Evolutionary conservation across 2,888 invertebrate genomes (phyloP), one percentile per base, ranked within the genome.

Genomic region (Gerris lacustris): DNA sequence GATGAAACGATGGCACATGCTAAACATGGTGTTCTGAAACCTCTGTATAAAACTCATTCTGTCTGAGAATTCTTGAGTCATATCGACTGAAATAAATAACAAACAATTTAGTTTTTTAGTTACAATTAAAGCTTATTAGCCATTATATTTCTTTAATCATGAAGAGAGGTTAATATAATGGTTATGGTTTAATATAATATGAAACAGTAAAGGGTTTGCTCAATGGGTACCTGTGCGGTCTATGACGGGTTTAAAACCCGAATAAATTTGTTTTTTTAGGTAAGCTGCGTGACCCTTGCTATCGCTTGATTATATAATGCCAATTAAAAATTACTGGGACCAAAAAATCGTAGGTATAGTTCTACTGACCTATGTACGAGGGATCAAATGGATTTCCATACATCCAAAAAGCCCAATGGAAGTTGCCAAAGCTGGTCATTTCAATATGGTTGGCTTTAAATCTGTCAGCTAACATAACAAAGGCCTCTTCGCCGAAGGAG

Each of bases 11-110:
- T 15, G 45, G 43, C 17, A 45, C 0, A 43, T 9, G 6, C 17
- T 6, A 6, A 55, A n/a, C 55, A 69, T 67, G 7, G 55, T 44
- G 55, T 71, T 72, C 44, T 69, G 44, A 11, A 72, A 4, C 31
- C 55, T 64, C 45, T 71, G 6, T 7, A 4, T 44, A 17, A 72
- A 66, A 55, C 67, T 68, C 63, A 71, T 55, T 6, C 68, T 62
- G 15, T 72, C 68, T 7, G 67, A 68, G 6, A 66, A 63, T 44
- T 9, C 11, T 11, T 11, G 11, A 55, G 11, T 15, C 11, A 55
- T 55, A 55, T 55, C 55, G 15, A 9, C 55, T 55, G 55, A 55
- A 55, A 55, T 11, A 2, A 55, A 15, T 55, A 31, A 31, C 2
- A 31, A 31, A 31, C 31, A 31, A 31, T 31, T 31, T 31, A 1